Evolutionary conservation across 2,888 invertebrate species (phyloP).

Genomic region (Xanthostigma xanthostigma): DNA sequence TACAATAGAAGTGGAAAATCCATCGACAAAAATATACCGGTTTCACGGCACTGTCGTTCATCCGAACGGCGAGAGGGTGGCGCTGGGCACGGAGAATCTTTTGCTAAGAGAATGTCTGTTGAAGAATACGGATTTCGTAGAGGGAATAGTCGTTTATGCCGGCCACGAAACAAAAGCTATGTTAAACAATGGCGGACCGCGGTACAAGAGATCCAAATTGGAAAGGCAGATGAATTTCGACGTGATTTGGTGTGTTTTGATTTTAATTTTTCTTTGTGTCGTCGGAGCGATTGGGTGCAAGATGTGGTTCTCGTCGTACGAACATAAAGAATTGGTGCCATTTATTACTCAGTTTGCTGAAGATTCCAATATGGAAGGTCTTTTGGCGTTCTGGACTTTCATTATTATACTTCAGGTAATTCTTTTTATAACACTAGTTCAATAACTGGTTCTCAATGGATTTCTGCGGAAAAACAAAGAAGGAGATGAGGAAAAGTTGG

Average conservation of each 20-base stretch:
- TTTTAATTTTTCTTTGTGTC: conserved; percentile 76
- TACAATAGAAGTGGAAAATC: conserved; percentile 81
- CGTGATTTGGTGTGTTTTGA: conserved; percentile 90
- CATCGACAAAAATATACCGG: conserved; percentile 89
- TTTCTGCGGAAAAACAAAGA: no score
- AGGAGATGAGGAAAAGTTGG: no score
- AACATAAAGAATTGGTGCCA: conserved; percentile 45
- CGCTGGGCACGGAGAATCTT: conserved; percentile 79
- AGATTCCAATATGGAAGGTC: conserved; percentile 55
- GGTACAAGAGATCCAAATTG: conserved; percentile 82
- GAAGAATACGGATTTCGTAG: conserved; percentile 92
- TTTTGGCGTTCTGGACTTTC: conserved; percentile 88
- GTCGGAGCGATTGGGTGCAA: conserved; percentile 85
- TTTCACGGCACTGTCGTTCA: conserved; percentile 83
- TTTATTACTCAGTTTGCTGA: conserved; percentile 27
- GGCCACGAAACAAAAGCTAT: conserved; percentile 96
- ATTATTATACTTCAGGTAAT: conserved; percentile 82
- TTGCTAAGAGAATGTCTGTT: conserved; percentile 84
- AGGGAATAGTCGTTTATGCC: conserved; percentile 93
- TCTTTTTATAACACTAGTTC: not conserved
- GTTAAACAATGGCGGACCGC: conserved; percentile 91
- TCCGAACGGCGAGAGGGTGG: conserved; percentile 60
- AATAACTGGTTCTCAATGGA: not conserved
- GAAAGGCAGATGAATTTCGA: conserved; percentile 92
- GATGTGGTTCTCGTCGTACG: conserved; percentile 59